Evolutionary conservation across 2,113 vertebrate species (phyloP), one percentile per base, ranked within the genome.

Genomic region (Chaetodon trifascialis): DNA sequence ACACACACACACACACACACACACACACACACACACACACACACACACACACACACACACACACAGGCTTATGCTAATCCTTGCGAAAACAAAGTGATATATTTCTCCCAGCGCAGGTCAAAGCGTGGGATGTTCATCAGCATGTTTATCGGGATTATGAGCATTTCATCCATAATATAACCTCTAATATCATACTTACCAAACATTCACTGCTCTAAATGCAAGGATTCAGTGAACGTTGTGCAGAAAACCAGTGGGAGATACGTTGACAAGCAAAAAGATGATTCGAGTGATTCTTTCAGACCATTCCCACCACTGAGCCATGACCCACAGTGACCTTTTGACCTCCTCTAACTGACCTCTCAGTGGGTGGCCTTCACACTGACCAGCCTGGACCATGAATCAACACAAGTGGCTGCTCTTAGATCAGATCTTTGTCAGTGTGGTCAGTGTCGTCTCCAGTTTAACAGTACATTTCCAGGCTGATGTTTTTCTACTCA

Each of bases 291-390:
- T 71, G 75, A 54, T 34, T 67, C 71, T 68, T 52, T 75, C 15
- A 11, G 73, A 58, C 86, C 78, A 77, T 91, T 93, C 90, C 83
- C 91, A 91, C 86, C 87, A 86, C 46, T 55, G 80, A 84, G 49
- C 86, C 65, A 16, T 76, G 87, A 93, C 82, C 89, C 51, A 15
- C 2, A 25, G 59, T 75, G 87, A 87, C 91, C 90, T 84, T 40
- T 0, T 91, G 86, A 90, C 89, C 91, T n/a, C 49, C 30, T 34
- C 46, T 46, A 3, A 77, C 86, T 90, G 93, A 93, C 91, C 93
- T 88, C 94, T 92, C 83, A 63, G 86, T 94, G 94, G 94, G 94
- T 94, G 93, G 94, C 58, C 92, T 77, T 70, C 62, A 47, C 47
- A 68, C 82, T 80, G 82, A 88, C 87, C 85, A 80, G 73, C n/a